phyloP scores from a whole-genome alignment of 2,797 vertebrate species.

The Catamblyrhynchus diadema region DNA sequence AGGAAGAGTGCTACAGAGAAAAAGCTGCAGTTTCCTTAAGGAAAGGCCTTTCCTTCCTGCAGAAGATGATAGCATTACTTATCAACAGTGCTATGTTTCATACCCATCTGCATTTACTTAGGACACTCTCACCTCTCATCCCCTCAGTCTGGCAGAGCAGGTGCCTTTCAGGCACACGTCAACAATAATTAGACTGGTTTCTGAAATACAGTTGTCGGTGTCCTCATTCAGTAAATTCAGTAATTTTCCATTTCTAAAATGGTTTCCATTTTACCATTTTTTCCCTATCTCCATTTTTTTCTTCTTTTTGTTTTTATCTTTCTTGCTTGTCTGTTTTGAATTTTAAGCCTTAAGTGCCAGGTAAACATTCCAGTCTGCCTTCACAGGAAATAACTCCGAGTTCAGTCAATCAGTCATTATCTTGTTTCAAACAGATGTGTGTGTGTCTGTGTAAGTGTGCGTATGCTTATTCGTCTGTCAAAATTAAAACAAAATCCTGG shows the following conservation, averaged over 20 bases:
- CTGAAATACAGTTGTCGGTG: neutral
- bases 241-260: conserved; percentile 54
- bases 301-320: neutral
- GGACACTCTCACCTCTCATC: conserved; percentile 20
- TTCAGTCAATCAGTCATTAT: conserved; percentile 36
- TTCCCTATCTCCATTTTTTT: neutral
- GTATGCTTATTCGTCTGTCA: conserved; percentile 48
- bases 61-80: conserved; percentile 49
- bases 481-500: conserved; percentile 50
- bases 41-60: conserved; percentile 63
- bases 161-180: conserved; percentile 18
- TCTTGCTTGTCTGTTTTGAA: conserved; percentile 57
- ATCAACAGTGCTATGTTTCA: conserved; percentile 61
- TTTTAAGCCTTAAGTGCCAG: conserved; percentile 72
- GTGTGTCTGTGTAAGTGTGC: conserved; percentile 27
- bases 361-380: conserved; percentile 66
- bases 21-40: conserved; percentile 68
- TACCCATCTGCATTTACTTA: neutral
- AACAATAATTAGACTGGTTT: conserved; percentile 39
- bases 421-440: conserved; percentile 29
- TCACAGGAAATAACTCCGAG: conserved; percentile 50
- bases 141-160: conserved; percentile 66
- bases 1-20: conserved; percentile 60
- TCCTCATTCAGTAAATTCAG: conserved; percentile 33
- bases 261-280: conserved; percentile 43